These are phyloP conservation scores for Propithecus coquereli DNA, from an alignment of 2,113 vertebrate species.

Conservation along the genomic window DNA sequence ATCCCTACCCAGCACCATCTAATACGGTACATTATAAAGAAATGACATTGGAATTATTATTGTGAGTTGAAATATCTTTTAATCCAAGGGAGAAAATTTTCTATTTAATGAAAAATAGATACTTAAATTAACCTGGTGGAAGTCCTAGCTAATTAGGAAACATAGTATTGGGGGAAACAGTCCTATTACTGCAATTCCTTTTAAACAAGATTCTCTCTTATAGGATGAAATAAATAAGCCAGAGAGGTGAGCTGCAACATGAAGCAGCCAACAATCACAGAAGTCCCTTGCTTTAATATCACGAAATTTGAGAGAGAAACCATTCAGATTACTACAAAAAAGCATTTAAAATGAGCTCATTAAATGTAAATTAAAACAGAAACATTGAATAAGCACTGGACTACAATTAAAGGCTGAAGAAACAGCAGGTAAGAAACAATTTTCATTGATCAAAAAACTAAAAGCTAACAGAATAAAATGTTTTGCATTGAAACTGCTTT, in stretches of 20 bases:
- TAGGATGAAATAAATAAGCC: not conserved
- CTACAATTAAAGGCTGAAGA: constrained; percentile 71
- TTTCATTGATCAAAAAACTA: constrained; percentile 73
- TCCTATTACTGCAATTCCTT: not conserved
- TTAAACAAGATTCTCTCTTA: not conserved
- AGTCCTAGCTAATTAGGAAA: not conserved
- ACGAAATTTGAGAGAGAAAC: constrained; percentile 28
- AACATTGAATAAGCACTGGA: constrained; percentile 65
- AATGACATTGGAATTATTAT: not conserved
- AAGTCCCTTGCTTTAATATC: constrained; percentile 16
- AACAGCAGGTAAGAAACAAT: constrained; percentile 76
- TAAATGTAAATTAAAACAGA: constrained; percentile 77
- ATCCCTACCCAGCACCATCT: not conserved
- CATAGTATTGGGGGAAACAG: not conserved
- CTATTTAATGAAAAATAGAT: not conserved
- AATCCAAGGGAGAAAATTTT: not conserved
- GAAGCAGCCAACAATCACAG: not conserved
- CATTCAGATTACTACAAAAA: constrained; percentile 49
- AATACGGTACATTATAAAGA: not conserved
- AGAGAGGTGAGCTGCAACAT: not conserved
- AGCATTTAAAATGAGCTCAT: constrained; percentile 65
- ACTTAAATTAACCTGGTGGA: not conserved
- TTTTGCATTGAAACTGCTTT: constrained; percentile 51
- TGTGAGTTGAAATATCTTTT: not conserved
- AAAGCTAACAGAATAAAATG: constrained; percentile 54